These are phyloP conservation scores for Pecten maximus DNA, from an alignment of 2,888 invertebrate species.

Conservation along the genomic window DNA sequence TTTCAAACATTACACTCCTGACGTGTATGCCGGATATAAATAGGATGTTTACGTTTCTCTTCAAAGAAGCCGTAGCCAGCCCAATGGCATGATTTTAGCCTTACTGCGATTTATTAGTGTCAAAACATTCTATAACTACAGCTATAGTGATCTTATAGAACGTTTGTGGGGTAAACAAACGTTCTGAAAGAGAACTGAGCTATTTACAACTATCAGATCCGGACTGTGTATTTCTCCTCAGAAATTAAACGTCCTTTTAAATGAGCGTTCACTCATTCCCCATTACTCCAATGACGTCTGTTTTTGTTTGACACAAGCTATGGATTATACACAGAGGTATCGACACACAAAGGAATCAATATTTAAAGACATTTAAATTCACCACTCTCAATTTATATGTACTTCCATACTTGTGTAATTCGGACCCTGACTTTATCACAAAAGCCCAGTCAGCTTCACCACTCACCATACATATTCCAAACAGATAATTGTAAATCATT, in stretches of 20 bases:
- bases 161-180: neutral
- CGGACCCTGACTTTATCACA: neutral
- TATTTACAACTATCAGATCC: neutral
- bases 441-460: neutral
- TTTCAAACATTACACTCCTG: too few species aligned
- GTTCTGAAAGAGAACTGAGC: neutral
- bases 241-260: neutral
- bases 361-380: constrained; percentile 2
- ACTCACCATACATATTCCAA: neutral
- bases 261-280: neutral
- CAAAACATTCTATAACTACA: neutral
- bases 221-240: neutral
- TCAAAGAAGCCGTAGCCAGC: neutral
- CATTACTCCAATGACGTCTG: neutral
- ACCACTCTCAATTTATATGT: neutral
- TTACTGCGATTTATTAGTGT: neutral
- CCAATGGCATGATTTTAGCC: neutral
- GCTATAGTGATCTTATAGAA: neutral
- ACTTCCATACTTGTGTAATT: neutral
- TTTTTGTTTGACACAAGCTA: neutral
- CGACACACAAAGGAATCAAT: neutral
- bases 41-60: neutral
- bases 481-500: neutral
- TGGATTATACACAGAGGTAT: neutral
- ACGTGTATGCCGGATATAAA: neutral